These are phyloP conservation scores for Aphyosemion australe DNA, from an alignment of 2,113 vertebrate genomes.

Conservation along the genomic window DNA sequence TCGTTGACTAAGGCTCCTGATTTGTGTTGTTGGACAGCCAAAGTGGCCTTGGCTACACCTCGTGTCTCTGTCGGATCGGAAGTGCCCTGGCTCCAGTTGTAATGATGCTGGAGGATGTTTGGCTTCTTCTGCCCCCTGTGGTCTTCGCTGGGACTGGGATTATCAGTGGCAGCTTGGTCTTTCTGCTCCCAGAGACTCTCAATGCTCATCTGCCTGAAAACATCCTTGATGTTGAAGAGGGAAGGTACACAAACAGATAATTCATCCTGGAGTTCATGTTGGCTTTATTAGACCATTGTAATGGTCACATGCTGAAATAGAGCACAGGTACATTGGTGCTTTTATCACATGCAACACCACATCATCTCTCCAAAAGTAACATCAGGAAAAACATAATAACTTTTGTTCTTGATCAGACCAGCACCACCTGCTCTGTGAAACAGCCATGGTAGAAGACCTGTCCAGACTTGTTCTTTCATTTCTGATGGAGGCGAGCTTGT, in stretches of 20 bases:
- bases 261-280: too few relatives aligned
- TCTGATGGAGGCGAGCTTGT: too few relatives aligned
- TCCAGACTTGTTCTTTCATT: too few relatives aligned
- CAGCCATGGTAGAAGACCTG: too few relatives aligned
- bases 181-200: conserved; percentile 74
- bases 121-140: conserved; percentile 58
- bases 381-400: too few relatives aligned
- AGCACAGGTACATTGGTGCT: too few relatives aligned
- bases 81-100: conserved; percentile 69
- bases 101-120: conserved; percentile 69
- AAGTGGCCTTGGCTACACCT: conserved; percentile 73
- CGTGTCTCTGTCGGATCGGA: conserved; percentile 67
- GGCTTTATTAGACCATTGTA: too few relatives aligned
- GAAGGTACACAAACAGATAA: conserved; percentile 44
- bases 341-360: too few relatives aligned
- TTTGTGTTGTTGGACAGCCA: conserved; percentile 52
- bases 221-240: conserved; percentile 68
- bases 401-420: too few relatives aligned
- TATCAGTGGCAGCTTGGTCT: conserved; percentile 64
- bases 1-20: not conserved
- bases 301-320: too few relatives aligned
- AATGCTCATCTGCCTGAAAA: conserved; percentile 65
- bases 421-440: too few relatives aligned
- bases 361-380: too few relatives aligned
- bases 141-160: conserved; percentile 63